Conservation (phyloP, 2,888 invertebrate species). For the Ectemnius cavifrons region DNA sequence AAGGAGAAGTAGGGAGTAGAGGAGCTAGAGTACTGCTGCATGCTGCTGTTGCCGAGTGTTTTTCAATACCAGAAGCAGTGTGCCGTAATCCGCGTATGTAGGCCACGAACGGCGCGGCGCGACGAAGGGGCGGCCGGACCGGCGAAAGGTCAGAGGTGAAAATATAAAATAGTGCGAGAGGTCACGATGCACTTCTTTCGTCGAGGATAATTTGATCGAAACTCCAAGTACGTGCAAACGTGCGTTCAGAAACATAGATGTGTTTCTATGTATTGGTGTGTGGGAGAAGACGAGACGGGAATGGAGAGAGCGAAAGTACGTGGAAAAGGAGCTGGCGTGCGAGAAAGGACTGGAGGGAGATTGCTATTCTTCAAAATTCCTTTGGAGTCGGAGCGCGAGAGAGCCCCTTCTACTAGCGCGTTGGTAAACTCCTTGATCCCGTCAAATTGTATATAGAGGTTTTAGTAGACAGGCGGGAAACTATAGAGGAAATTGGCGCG, state of each 20-base stretch:
- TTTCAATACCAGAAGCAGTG: slow-evolving; percentile 45
- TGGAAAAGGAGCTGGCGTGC: not conserved
- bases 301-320: slow-evolving; percentile 11
- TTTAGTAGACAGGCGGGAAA: slow-evolving; percentile 18
- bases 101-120: slow-evolving; percentile 10
- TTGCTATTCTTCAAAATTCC: slow-evolving; percentile 30
- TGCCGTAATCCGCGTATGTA: slow-evolving; percentile 28
- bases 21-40: not conserved
- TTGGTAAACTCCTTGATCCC: slow-evolving; percentile 17
- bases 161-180: slow-evolving; percentile 49
- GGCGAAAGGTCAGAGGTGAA: slow-evolving; percentile 60
- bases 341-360: slow-evolving; percentile 12
- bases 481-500: slow-evolving; percentile 2
- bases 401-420: slow-evolving; percentile 4
- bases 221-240: slow-evolving; percentile 24
- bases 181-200: slow-evolving; percentile 48
- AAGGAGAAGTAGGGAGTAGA: not conserved
- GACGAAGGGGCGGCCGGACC: slow-evolving; percentile 21
- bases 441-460: slow-evolving; percentile 17
- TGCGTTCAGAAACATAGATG: no score
- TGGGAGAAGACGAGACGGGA: not conserved
- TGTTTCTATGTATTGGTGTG: no score
- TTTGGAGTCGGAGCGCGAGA: slow-evolving; percentile 17
- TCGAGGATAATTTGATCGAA: slow-evolving; percentile 48
- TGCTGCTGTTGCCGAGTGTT: slow-evolving; percentile 1